These are phyloP conservation scores for Equus quagga DNA, from an alignment of 2,113 vertebrate genomes.

Conservation along the genomic window DNA sequence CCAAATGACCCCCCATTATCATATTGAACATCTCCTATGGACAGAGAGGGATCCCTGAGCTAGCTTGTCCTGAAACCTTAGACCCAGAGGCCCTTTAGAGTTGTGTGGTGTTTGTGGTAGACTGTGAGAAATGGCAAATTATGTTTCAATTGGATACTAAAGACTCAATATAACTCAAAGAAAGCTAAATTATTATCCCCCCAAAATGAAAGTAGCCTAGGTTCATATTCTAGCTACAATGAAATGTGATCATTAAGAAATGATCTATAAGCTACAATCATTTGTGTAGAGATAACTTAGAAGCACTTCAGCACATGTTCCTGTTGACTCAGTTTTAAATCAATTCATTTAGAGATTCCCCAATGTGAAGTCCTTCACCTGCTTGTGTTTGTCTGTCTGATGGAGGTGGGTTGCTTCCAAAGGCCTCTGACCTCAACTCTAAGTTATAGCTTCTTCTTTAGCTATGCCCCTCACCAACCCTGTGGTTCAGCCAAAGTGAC, in stretches of 20 bases:
- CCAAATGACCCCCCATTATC: fast-evolving
- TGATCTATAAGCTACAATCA: fast-evolving
- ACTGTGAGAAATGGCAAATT: neutral
- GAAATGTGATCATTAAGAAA: neutral
- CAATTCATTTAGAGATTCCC: fast-evolving
- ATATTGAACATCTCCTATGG: neutral
- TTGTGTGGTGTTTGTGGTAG: neutral
- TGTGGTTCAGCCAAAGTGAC: too few relatives aligned
- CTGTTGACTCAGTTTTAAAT: neutral
- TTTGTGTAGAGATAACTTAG: too few relatives aligned
- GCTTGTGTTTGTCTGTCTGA: fast-evolving
- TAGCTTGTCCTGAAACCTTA: neutral
- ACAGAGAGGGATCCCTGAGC: too few relatives aligned
- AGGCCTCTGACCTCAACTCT: neutral
- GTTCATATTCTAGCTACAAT: neutral
- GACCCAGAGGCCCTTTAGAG: neutral
- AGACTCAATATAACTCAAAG: neutral
- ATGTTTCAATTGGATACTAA: neutral
- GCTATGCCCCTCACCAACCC: fast-evolving
- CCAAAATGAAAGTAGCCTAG: neutral
- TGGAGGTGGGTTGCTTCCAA: neutral
- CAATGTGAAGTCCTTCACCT: fast-evolving
- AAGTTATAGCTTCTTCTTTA: fast-evolving
- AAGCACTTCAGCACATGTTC: fast-evolving
- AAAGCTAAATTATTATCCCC: neutral